phyloP scores from a whole-genome alignment of 2,888 invertebrate species.

The Amorpha juglandis region DNA sequence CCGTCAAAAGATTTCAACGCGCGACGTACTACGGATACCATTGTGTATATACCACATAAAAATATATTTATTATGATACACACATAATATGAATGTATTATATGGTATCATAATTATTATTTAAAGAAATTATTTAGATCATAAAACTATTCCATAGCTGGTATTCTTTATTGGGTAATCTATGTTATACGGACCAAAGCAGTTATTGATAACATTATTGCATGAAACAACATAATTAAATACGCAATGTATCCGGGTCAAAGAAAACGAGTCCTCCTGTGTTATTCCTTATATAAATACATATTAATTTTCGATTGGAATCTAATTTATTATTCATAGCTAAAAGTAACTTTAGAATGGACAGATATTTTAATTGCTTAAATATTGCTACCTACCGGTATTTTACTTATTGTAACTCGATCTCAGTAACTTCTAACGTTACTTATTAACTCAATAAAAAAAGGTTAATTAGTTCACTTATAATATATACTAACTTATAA shows the following conservation, averaged over 20 bases:
- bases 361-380: slow-evolving; percentile 31
- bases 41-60: not conserved
- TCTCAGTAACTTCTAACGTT: not conserved
- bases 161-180: not conserved
- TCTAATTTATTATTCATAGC: slow-evolving; percentile 26
- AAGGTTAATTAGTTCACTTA: not conserved
- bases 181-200: slow-evolving; percentile 10
- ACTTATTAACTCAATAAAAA: not conserved
- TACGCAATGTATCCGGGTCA: slow-evolving; percentile 75
- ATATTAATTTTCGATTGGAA: slow-evolving; percentile 41
- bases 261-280: slow-evolving; percentile 66
- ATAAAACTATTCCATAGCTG: not conserved
- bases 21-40: slow-evolving; percentile 38
- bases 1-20: slow-evolving; percentile 73
- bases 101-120: not conserved
- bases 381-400: not conserved
- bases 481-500: not conserved
- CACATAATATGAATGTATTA: not conserved
- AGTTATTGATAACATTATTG: slow-evolving; percentile 19
- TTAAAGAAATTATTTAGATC: not conserved
- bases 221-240: slow-evolving; percentile 37
- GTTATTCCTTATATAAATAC: slow-evolving; percentile 50
- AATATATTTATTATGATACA: not conserved
- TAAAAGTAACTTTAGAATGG: slow-evolving; percentile 34
- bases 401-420: slow-evolving; percentile 4